Evolutionary conservation across 2,797 vertebrate genomes (phyloP).

Genomic region (Esox masquinongy): DNA sequence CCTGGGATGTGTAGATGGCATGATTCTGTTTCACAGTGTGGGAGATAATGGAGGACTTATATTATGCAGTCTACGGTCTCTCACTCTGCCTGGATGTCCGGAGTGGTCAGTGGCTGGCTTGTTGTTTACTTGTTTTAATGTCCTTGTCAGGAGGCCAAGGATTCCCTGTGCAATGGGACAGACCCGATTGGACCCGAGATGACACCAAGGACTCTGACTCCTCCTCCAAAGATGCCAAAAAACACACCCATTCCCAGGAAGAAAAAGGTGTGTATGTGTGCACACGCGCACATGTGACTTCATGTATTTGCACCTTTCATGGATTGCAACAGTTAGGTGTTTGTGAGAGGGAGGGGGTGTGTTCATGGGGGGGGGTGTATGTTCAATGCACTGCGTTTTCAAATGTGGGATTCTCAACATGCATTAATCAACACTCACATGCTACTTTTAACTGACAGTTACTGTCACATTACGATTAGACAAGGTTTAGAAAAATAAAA

Average conservation of each 20-base stretch:
- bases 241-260: conserved; percentile 59
- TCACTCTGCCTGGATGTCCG: not conserved
- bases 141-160: conserved; percentile 56
- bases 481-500: not conserved
- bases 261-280: conserved; percentile 50
- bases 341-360: conserved; percentile 18
- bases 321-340: not conserved
- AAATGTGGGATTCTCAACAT: conserved; percentile 29
- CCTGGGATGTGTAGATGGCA: not conserved
- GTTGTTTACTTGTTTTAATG: conserved; percentile 17
- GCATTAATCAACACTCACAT: not conserved
- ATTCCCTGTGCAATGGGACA: conserved; percentile 46
- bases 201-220: conserved; percentile 29
- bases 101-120: not conserved
- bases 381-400: conserved; percentile 26
- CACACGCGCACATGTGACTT: not conserved
- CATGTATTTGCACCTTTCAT: not conserved
- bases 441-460: not conserved
- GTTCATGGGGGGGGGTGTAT: conserved; percentile 25
- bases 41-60: not conserved
- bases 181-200: conserved; percentile 48
- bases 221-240: conserved; percentile 30
- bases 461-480: not conserved
- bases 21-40: not conserved
- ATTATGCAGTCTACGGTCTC: not conserved